Percentiles rank a stretch among this genome's conserved stretches.
Conservation (phyloP, 1,140 invertebrate species). For the Sogatella furcifera region DNA sequence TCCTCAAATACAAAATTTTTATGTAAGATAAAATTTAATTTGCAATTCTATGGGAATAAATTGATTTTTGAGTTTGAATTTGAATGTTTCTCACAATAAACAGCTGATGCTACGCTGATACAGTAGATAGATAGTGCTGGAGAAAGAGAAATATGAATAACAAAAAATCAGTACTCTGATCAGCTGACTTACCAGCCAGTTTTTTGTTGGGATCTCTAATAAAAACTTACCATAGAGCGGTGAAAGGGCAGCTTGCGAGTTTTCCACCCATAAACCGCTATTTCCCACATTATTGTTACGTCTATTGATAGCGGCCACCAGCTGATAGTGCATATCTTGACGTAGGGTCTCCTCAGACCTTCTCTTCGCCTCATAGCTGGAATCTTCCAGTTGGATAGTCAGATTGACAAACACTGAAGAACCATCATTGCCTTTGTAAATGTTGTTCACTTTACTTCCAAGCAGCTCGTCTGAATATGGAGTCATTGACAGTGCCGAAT, state of each 20-base stretch:
- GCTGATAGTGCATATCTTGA: conserved; percentile 65
- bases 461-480: conserved; percentile 77
- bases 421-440: conserved; percentile 48
- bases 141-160: too few relatives aligned
- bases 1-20: too few relatives aligned
- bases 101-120: too few relatives aligned
- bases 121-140: too few relatives aligned
- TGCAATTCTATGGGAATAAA: too few relatives aligned
- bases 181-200: too few relatives aligned
- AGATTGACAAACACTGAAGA: conserved; percentile 66
- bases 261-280: conserved; percentile 71
- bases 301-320: conserved; percentile 70
- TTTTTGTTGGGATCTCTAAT: too few relatives aligned
- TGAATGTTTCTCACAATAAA: too few relatives aligned
- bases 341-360: conserved; percentile 45
- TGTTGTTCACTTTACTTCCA: conserved; percentile 63
- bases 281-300: conserved; percentile 77
- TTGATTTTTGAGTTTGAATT: too few relatives aligned
- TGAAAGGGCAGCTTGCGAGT: conserved; percentile 59
- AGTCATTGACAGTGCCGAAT: conserved; percentile 82
- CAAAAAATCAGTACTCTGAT: too few relatives aligned
- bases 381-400: conserved; percentile 64
- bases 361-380: conserved; percentile 15
- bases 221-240: conserved; percentile 44
- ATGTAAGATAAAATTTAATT: too few relatives aligned